These are phyloP conservation scores for Mergus octosetaceus DNA, from an alignment of 2,797 vertebrate species.

Conservation along the genomic window DNA sequence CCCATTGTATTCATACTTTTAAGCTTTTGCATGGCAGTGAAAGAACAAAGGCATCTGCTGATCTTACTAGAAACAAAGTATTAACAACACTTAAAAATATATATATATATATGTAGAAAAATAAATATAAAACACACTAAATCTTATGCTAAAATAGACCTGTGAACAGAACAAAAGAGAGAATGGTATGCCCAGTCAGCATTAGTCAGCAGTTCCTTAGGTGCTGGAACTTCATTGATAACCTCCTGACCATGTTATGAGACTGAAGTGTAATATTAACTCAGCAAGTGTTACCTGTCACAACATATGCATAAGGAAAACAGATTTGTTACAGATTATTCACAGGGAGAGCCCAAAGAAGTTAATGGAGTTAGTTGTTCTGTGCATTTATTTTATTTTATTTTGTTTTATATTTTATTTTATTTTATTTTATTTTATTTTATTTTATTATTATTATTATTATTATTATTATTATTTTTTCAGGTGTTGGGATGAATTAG, in stretches of 20 bases:
- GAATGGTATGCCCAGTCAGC: too few relatives aligned
- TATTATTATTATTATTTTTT: too few relatives aligned
- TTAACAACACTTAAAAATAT: background rate
- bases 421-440: too few relatives aligned
- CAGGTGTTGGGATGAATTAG: background rate
- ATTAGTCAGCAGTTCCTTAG: rapidly evolving
- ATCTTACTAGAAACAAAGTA: background rate
- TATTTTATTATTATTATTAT: too few relatives aligned
- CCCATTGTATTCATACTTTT: background rate
- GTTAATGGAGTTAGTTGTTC: background rate
- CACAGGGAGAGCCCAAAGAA: background rate
- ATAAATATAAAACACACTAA: background rate
- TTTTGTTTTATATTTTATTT: too few relatives aligned
- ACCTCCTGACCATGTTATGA: too few relatives aligned
- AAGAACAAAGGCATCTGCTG: background rate
- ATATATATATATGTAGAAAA: rapidly evolving
- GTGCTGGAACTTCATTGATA: background rate
- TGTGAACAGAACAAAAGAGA: background rate
- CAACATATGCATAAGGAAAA: background rate
- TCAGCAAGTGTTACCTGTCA: background rate
- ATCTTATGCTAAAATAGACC: background rate
- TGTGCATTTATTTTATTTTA: background rate
- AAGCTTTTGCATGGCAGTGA: background rate
- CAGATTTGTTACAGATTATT: background rate
- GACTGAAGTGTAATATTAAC: background rate